Evolutionary conservation across 2,888 invertebrate genomes (phyloP), one percentile per base, ranked within the genome.

Genomic region (Spodoptera picta): DNA sequence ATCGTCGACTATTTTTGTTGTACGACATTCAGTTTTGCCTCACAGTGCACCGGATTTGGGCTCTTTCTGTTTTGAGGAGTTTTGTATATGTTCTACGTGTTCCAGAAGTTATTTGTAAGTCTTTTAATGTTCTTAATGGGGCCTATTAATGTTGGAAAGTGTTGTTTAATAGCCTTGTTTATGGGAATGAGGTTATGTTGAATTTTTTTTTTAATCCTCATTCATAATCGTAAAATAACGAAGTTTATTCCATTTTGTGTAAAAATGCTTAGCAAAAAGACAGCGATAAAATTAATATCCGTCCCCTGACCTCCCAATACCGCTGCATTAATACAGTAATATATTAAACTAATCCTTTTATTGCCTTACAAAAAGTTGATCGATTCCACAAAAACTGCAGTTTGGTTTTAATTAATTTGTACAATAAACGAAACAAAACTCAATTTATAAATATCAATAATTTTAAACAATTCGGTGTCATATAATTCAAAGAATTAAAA

Each of bases 1-100:
- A 90, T 89, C 89, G 87, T 88, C 90, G 89, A 90, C 90, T 93
- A 92, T 92, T 93, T 92, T 91, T 85, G 88, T 88, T 85, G 84
- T 64, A 80, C 76, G 79, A 83, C 83, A 84, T 75, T 83, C 83
- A 80, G 82, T 87, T 36, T 86, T 87, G 89, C 88, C 87, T 84
- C 83, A 73, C 70, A 65, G 65, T 87, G 86, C 84, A 81, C 64
- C 76, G 81, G 73, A 75, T 75, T 79, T 62, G 58, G 58, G 44
- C 31, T 60, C 27, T 60, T 60, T 54, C 56, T 19, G 55, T 47
- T 55, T 46, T 48, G 5, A 64, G 62, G 53, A 65, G 56, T 69
- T 61, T 60, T 36, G 44, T 12, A 69, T 63, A 57, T 61, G 50
- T 52, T 65, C 56, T 47, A 51, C 57, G 48, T 42, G 36, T 19